Percentiles rank a stretch among this genome's conserved stretches.
Conservation (phyloP, 2,113 vertebrate species). For the Caranx melampygus region DNA sequence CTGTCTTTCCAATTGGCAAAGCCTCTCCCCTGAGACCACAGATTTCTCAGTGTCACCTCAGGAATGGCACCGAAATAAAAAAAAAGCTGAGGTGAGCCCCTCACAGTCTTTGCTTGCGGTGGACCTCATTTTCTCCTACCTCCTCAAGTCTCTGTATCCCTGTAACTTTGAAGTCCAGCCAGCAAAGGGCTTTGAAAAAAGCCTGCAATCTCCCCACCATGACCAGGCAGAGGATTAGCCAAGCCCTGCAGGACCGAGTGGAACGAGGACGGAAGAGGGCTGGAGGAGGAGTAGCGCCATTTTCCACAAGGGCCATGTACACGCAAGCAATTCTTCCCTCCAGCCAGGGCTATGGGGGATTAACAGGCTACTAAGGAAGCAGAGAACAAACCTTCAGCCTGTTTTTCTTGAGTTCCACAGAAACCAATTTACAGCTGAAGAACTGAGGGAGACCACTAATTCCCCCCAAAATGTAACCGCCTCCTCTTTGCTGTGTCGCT, state of each 20-base stretch:
- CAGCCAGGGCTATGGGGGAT: slow-evolving; percentile 70
- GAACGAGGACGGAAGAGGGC: slow-evolving; percentile 61
- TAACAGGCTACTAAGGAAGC: slow-evolving; percentile 75
- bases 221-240: slow-evolving; percentile 79
- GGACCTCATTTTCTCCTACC: slow-evolving; percentile 68
- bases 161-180: slow-evolving; percentile 81
- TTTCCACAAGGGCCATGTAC: slow-evolving; percentile 63
- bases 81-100: slow-evolving; percentile 52
- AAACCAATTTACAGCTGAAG: slow-evolving; percentile 76
- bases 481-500: slow-evolving; percentile 59
- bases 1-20: slow-evolving; percentile 20
- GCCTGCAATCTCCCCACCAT: slow-evolving; percentile 73
- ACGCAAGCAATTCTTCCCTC: slow-evolving; percentile 54
- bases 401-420: slow-evolving; percentile 55
- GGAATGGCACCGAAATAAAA: slow-evolving; percentile 35
- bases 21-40: background rate
- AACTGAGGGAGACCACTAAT: slow-evolving; percentile 51
- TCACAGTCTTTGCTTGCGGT: slow-evolving; percentile 40
- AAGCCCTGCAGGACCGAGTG: slow-evolving; percentile 66
- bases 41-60: slow-evolving; percentile 21
- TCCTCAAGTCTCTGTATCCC: slow-evolving; percentile 63
- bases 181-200: slow-evolving; percentile 75
- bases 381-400: slow-evolving; percentile 62
- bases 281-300: slow-evolving; percentile 52
- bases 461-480: slow-evolving; percentile 39